phyloP scores from a whole-genome alignment of 2,797 vertebrate species.

The Molossus alvarezi region DNA sequence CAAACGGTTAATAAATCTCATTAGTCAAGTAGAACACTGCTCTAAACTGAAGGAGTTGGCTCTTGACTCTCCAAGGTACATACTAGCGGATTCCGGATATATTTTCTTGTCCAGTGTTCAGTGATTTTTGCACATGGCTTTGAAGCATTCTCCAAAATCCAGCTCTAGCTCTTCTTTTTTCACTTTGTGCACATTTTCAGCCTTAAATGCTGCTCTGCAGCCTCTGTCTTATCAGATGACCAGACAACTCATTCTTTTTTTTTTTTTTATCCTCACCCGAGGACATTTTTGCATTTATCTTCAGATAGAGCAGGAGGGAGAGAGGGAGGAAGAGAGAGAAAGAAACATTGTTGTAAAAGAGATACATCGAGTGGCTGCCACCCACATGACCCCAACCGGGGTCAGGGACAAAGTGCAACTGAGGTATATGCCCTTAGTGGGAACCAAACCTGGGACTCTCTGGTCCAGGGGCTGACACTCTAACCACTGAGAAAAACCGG shows the following conservation, averaged over 20 bases:
- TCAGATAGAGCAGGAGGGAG: no score
- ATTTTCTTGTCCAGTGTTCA: neutral
- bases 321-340: no score
- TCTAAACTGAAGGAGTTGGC: neutral
- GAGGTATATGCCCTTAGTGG: no score
- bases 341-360: no score
- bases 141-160: neutral
- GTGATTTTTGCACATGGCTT: neutral
- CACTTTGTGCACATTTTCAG: neutral
- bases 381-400: no score
- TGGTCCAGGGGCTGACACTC: no score
- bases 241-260: neutral
- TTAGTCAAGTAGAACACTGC: neutral
- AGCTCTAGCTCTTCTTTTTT: neutral
- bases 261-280: no score
- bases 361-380: no score
- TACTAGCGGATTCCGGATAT: neutral
- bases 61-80: neutral
- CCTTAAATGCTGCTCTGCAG: neutral
- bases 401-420: no score
- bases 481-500: no score
- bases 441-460: no score
- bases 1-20: neutral
- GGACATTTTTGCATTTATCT: no score
- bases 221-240: neutral